Base-by-base conservation (phyloP, 1,140 invertebrate species). In the Tribolium castaneum region DNA sequence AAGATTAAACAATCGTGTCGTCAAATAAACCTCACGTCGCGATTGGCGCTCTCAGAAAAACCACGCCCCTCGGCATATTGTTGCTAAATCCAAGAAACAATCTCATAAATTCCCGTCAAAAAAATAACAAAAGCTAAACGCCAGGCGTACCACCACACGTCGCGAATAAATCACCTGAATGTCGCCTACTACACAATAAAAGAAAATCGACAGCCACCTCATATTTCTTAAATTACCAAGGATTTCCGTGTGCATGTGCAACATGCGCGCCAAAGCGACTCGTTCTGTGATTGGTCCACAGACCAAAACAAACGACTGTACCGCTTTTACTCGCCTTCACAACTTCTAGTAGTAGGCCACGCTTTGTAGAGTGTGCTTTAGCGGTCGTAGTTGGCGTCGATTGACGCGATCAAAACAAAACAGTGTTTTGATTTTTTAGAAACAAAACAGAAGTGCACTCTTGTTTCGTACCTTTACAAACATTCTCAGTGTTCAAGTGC, bases 231-330 rank as follows among this genome's bases (percentile, higher is more conserved):
- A 52, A 19, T 52, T 14, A 52, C 51, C n/a, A 45, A 45, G 13
- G n/a, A 16, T 59, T 59, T 59, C 16, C 54, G 22, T 59, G 19
- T 59, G 16, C 19, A 25, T 59, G 54, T 59, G 54, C 54, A 25
- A 14, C 54, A 30, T 19, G 54, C 54, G 54, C 54, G 54, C 54
- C 54, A 59, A 59, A 35, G 70, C 39, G 7, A 19, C 19, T 16
- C 25, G 35, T 10, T 6, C 4, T 45, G 39, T 45, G 30, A 72
- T 72, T 72, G 70, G 70, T 16, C 25, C 13, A 22, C 70, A 14
- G n/a, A 34, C 19, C 70, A 72, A 72, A 72, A 72, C 70, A 72
- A 72, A 72, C 70, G 70, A 72, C n/a, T 49, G 70, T 30, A 50
- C 39, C 39, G 70, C 50, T 59, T n/a, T 6, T 6, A 22, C 54